These are phyloP conservation scores for Nephrotoma flavescens DNA, from an alignment of 2,888 invertebrate genomes.

Conservation along the genomic window DNA sequence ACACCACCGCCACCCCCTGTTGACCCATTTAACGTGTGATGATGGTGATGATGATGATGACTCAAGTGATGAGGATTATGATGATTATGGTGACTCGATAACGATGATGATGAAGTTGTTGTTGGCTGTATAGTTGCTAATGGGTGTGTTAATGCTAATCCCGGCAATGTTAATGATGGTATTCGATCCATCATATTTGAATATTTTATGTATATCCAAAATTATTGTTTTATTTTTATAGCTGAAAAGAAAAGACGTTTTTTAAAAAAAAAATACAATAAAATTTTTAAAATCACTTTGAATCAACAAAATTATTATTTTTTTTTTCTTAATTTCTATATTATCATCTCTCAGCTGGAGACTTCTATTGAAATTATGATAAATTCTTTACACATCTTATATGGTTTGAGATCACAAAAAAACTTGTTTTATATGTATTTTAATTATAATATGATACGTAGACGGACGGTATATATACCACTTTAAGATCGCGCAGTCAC, in stretches of 20 bases:
- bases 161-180: conserved; percentile 31
- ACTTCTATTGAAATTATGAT: background rate
- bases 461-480: background rate
- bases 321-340: background rate
- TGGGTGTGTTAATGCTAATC: conserved; percentile 30
- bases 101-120: conserved; percentile 13
- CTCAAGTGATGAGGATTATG: conserved; percentile 11
- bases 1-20: conserved; percentile 20
- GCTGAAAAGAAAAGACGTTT: conserved; percentile 11
- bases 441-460: background rate
- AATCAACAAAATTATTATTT: background rate
- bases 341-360: background rate
- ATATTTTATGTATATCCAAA: background rate
- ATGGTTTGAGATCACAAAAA: background rate
- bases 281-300: background rate
- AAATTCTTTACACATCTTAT: background rate
- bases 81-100: conserved; percentile 21
- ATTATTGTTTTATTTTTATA: background rate
- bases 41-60: conserved; percentile 16
- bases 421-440: background rate
- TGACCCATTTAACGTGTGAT: background rate
- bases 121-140: conserved; percentile 18
- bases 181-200: conserved; percentile 32
- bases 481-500: background rate
- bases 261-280: background rate